Evolutionary conservation across 2,113 vertebrate genomes (phyloP).

Genomic region (Machaerirhynchus nigripectus): DNA sequence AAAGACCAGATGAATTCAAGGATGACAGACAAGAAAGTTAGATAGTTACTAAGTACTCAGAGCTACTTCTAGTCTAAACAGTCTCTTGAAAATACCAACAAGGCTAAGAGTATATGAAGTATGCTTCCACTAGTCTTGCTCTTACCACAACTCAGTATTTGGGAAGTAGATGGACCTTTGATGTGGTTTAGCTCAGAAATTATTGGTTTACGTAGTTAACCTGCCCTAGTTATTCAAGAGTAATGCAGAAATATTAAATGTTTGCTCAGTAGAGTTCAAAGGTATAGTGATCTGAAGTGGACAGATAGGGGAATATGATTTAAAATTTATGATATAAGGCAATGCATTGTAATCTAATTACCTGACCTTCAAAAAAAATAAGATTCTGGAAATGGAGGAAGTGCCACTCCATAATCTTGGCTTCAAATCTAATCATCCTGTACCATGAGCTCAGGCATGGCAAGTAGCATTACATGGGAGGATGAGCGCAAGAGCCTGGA

Average conservation of each 20-base stretch:
- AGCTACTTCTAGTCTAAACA: neutral
- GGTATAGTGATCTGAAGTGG: neutral
- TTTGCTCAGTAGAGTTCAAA: neutral
- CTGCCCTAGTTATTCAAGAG: neutral
- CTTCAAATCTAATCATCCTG: neutral
- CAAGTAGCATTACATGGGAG: accelerated
- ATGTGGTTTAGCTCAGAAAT: neutral
- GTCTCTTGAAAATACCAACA: neutral
- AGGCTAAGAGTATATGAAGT: neutral
- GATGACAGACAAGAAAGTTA: neutral
- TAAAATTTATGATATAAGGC: neutral
- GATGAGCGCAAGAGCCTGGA: accelerated
- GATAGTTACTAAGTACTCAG: neutral
- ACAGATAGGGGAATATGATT: no score
- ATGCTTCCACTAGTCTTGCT: neutral
- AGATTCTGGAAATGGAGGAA: neutral
- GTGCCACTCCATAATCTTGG: neutral
- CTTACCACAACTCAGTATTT: neutral
- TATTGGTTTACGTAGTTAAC: neutral
- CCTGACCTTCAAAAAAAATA: neutral
- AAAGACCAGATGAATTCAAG: neutral
- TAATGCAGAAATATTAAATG: neutral
- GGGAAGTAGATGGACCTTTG: neutral
- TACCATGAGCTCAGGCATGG: neutral
- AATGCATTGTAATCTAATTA: neutral